Conservation (phyloP, 2,888 invertebrate species). For the Hypena proboscidalis region DNA sequence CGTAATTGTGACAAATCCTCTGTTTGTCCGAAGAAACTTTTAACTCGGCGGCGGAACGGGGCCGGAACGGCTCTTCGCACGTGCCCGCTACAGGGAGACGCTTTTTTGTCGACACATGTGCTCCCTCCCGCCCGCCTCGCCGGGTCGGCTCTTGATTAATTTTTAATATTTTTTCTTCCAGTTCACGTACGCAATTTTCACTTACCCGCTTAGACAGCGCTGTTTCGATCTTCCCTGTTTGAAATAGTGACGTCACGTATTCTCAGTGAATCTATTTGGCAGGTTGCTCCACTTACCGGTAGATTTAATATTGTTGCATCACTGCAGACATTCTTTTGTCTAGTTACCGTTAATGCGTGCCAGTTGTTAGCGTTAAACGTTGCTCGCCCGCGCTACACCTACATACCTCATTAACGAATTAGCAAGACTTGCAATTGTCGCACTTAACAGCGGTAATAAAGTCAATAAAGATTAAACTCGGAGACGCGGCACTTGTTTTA, state of each 20-base stretch:
- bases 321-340: slow-evolving; percentile 59
- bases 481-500: slow-evolving; percentile 52
- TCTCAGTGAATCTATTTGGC: slow-evolving; percentile 57
- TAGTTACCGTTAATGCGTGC: slow-evolving; percentile 66
- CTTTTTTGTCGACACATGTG: slow-evolving; percentile 85
- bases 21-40: slow-evolving; percentile 85
- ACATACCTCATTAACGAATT: slow-evolving; percentile 83
- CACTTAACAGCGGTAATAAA: slow-evolving; percentile 74
- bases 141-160: slow-evolving; percentile 75
- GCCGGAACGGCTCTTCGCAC: slow-evolving; percentile 80
- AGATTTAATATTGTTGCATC: slow-evolving; percentile 45
- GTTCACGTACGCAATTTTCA: slow-evolving; percentile 85
- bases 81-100: slow-evolving; percentile 75
- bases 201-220: slow-evolving; percentile 71
- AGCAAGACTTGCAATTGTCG: slow-evolving; percentile 78
- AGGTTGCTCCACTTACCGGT: slow-evolving; percentile 40
- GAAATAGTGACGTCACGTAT: slow-evolving; percentile 53
- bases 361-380: slow-evolving; percentile 71
- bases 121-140: slow-evolving; percentile 56
- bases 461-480: slow-evolving; percentile 58
- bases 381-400: slow-evolving; percentile 84
- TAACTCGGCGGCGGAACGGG: slow-evolving; percentile 77
- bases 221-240: slow-evolving; percentile 47
- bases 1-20: slow-evolving; percentile 86
- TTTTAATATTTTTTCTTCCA: slow-evolving; percentile 85